Base-by-base conservation (phyloP, 35 echinoderm and acorn worm species). In the Lytechinus variegatus region DNA sequence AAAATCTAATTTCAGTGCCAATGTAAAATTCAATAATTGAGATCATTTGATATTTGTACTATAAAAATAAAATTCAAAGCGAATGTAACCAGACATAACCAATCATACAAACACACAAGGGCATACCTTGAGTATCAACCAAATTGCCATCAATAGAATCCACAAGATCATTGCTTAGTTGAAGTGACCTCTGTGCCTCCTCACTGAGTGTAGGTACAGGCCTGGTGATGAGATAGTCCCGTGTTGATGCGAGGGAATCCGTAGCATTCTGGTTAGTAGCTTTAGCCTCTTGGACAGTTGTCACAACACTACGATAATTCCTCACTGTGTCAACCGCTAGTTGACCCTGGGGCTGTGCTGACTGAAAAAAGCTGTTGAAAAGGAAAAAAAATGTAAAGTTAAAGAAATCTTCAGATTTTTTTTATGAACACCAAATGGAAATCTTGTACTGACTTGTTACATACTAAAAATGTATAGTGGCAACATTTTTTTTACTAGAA, bases 61-160 rank as follows among this genome's bases (percentile, higher is more conserved):
- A n/a, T n/a, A n/a, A n/a, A n/a, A n/a, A n/a, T n/a, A n/a, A n/a
- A n/a, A n/a, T n/a, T n/a, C n/a, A n/a, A n/a, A n/a, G n/a, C n/a
- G n/a, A n/a, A n/a, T n/a, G n/a, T n/a, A n/a, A n/a, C n/a, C n/a
- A n/a, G n/a, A n/a, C n/a, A n/a, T n/a, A 44, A 44, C 33, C 33
- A 44, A 90, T 54, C 29, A 14, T 6, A 52, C 88, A 9, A 33
- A 44, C 9, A 54, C 52, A 28, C 28, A 51, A n/a, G 9, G 7
- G 91, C 87, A 94, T 87, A 98, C 97, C 97, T 92, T 91, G 33
- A 86, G 92, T 57, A 86, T 98, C 94, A 14, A 95, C 93, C 29
- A 28, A 91, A 52, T 92, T 94, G 54, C 27, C 54, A 24, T 95
- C 86, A 27, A 98, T 94, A 29, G 61, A 14, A 27, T 11, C 87